Conservation (phyloP, 2,113 vertebrate genomes). For the Aldabrachelys gigantea region DNA sequence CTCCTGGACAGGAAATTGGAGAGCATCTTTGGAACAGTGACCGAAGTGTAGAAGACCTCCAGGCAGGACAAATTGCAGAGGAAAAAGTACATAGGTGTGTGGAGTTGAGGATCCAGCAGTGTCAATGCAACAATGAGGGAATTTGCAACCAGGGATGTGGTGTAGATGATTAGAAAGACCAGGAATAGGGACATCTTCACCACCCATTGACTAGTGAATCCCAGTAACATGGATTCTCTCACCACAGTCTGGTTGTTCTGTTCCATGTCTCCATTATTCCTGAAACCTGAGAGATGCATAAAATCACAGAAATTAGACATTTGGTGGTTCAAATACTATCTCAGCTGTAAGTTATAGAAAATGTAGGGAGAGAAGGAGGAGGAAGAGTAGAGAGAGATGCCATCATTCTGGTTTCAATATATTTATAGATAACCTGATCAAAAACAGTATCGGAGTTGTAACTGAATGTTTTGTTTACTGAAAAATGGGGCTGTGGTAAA, state of each 20-base stretch:
- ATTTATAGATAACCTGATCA: not conserved
- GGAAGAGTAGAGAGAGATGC: not conserved
- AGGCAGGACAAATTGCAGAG: constrained; percentile 35
- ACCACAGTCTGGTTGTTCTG: constrained; percentile 21
- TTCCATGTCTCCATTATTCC: not conserved
- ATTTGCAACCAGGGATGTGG: constrained; percentile 45
- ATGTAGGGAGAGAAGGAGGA: too few relatives aligned
- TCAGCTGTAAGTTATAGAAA: not conserved
- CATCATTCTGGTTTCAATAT: not conserved
- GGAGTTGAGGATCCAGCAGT: constrained; percentile 16
- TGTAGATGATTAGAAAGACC: constrained; percentile 40
- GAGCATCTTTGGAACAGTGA: constrained; percentile 20
- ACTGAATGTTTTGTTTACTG: not conserved
- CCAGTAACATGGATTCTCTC: constrained; percentile 43
- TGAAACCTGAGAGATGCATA: not conserved
- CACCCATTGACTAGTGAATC: constrained; percentile 19
- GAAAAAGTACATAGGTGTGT: constrained; percentile 40
- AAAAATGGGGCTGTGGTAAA: not conserved
- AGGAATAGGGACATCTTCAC: constrained; percentile 25
- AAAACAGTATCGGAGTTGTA: not conserved
- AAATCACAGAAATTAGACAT: not conserved
- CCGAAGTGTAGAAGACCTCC: constrained; percentile 35
- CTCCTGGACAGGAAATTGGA: not conserved
- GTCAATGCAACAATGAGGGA: constrained; percentile 35
- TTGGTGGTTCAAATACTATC: not conserved